Conservation (phyloP, 2,113 vertebrate genomes). For the Meriones unguiculatus region DNA sequence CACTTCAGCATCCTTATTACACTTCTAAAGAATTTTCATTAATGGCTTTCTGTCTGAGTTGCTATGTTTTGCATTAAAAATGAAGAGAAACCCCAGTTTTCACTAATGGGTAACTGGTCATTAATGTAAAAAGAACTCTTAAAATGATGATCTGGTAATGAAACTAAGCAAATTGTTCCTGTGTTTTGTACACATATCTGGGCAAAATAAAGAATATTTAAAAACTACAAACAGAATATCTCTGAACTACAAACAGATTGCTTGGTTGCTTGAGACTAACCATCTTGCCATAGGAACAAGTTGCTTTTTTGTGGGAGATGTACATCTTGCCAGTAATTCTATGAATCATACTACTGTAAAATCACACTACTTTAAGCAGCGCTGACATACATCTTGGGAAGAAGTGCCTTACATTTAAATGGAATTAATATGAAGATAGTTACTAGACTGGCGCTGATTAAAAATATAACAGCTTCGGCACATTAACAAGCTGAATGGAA, state of each 20-base stretch:
- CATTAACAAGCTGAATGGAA: not conserved
- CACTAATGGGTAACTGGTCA: not conserved
- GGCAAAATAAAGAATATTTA: not conserved
- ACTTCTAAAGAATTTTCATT: not conserved
- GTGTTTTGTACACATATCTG: not conserved
- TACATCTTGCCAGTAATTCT: not conserved
- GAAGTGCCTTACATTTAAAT: constrained; percentile 9
- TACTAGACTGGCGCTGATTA: not conserved
- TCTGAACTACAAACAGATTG: not conserved
- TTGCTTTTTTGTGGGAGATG: not conserved
- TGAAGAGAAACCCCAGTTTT: not conserved
- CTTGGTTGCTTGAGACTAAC: too few species aligned
- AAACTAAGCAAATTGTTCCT: not conserved
- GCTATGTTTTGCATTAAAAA: not conserved
- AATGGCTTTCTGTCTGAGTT: not conserved
- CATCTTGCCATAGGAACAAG: not conserved
- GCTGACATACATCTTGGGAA: not conserved
- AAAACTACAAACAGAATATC: not conserved
- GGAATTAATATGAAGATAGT: not conserved
- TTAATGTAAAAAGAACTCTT: not conserved
- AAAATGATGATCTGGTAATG: not conserved
- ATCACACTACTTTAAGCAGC: not conserved
- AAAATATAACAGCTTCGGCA: not conserved
- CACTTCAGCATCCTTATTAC: not conserved
- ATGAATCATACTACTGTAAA: not conserved